phyloP scores from a whole-genome alignment of 1,140 invertebrate species.

The Yoshiicerus persimilis region DNA sequence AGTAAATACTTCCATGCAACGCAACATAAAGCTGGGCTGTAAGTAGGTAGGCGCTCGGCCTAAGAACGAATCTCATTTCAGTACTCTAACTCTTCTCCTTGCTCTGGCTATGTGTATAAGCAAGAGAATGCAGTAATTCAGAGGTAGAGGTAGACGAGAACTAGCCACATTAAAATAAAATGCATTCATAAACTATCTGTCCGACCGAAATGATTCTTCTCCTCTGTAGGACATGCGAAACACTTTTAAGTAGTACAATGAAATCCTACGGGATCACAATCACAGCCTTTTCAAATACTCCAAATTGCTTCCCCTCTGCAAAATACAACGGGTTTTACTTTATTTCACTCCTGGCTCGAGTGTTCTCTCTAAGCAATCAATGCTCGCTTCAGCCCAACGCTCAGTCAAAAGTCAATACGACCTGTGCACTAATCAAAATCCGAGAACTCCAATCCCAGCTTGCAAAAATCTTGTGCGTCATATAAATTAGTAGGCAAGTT shows the following conservation, averaged over 20 bases:
- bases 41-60: neutral
- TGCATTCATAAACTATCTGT: neutral
- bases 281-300: neutral
- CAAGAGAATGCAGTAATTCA: neutral
- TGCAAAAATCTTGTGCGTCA: neutral
- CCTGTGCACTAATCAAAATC: too few relatives aligned
- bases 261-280: slow-evolving; percentile 2
- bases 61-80: neutral
- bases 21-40: too few relatives aligned
- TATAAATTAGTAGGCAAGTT: too few relatives aligned
- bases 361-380: neutral
- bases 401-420: too few relatives aligned
- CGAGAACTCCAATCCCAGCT: too few relatives aligned
- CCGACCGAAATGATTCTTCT: neutral
- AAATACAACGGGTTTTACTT: neutral
- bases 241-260: neutral
- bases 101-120: too few relatives aligned
- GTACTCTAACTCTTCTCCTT: too few relatives aligned
- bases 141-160: neutral
- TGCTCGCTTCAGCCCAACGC: too few relatives aligned
- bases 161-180: neutral
- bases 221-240: neutral
- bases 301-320: neutral
- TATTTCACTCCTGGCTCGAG: neutral
- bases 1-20: too few relatives aligned